Evolutionary conservation across 2,888 invertebrate species (phyloP).

Genomic region (Idaea dimidiata): DNA sequence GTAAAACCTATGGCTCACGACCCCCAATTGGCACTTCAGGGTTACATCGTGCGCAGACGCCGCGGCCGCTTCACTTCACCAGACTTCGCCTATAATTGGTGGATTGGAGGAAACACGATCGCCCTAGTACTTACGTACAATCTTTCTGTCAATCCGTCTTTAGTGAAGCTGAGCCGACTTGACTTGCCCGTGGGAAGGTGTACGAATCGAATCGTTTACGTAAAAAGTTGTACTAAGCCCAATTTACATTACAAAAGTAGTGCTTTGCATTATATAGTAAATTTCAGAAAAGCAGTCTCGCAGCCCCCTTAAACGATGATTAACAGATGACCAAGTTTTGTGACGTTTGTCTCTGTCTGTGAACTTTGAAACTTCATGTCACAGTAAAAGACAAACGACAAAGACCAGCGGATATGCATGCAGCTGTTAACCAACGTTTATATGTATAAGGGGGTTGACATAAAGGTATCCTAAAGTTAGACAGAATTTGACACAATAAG

Average conservation of each 20-base stretch:
- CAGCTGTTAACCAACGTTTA: too few relatives aligned
- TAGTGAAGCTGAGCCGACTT: constrained; percentile 21
- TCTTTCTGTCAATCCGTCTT: constrained; percentile 70
- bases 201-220: constrained; percentile 23
- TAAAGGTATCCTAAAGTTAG: background rate
- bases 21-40: constrained; percentile 34
- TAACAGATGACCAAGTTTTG: too few relatives aligned
- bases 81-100: constrained; percentile 54
- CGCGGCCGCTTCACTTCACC: constrained; percentile 36
- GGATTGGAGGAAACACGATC: constrained; percentile 31
- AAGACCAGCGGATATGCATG: too few relatives aligned
- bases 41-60: constrained; percentile 65
- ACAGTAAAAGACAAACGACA: too few relatives aligned
- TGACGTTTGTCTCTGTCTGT: too few relatives aligned
- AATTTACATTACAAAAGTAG: too few relatives aligned
- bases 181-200: constrained; percentile 55
- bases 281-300: too few relatives aligned
- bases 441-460: too few relatives aligned
- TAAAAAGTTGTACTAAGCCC: background rate
- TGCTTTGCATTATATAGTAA: too few relatives aligned
- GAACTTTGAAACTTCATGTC: too few relatives aligned
- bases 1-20: constrained; percentile 20
- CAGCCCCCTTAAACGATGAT: too few relatives aligned
- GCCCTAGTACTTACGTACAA: constrained; percentile 64
- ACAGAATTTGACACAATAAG: too few relatives aligned